These are phyloP conservation scores for Simalia tracyae DNA, from an alignment of 2,797 vertebrate species.

Conservation along the genomic window DNA sequence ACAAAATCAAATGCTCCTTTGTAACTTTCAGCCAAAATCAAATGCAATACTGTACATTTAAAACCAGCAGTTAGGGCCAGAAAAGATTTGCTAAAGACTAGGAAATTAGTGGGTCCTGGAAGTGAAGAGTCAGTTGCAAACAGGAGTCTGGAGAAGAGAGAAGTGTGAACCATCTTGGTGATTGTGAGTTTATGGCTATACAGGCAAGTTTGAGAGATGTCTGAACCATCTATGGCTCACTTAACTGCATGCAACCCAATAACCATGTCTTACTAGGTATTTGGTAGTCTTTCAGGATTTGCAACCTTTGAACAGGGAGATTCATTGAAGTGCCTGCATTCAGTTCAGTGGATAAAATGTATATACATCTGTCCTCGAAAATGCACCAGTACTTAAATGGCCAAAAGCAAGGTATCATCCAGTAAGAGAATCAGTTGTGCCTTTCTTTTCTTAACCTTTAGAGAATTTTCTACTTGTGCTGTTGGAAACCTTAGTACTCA, in stretches of 20 bases:
- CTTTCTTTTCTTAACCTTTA: background rate
- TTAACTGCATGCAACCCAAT: background rate
- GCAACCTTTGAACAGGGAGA: background rate
- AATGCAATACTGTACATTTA: background rate
- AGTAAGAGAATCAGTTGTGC: background rate
- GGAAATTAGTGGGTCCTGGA: conserved; percentile 5
- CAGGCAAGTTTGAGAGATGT: background rate
- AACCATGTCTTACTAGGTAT: background rate
- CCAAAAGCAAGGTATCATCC: background rate
- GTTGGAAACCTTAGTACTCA: background rate
- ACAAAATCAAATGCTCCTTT: background rate
- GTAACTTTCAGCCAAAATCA: background rate
- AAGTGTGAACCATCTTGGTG: background rate
- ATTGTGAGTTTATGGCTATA: background rate
- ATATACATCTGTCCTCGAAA: background rate
- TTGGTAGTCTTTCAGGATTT: background rate
- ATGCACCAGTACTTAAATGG: background rate
- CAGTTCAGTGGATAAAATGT: background rate
- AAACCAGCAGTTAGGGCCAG: background rate
- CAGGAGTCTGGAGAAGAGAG: background rate
- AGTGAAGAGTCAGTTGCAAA: background rate
- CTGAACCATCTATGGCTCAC: background rate
- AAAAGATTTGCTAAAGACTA: conserved; percentile 4
- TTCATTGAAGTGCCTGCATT: background rate
- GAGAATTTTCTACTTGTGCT: background rate